These are phyloP conservation scores for Alethe castanea DNA, from an alignment of 2,113 vertebrate species.

Conservation along the genomic window DNA sequence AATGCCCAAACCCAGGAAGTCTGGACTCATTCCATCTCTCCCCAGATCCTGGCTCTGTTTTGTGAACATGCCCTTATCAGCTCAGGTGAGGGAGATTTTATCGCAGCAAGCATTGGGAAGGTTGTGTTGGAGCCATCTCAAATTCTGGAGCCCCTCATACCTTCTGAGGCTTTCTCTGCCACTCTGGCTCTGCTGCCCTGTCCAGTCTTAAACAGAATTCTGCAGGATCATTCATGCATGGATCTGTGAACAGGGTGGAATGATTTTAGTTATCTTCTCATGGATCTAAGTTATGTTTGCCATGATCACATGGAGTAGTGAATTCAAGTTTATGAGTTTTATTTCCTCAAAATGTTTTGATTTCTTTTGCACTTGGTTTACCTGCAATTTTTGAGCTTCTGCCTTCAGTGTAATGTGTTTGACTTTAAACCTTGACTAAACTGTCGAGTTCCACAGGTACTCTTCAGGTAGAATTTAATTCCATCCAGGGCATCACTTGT, in stretches of 20 bases:
- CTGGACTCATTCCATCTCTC: background rate
- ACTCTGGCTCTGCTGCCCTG: background rate
- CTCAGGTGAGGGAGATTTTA: background rate
- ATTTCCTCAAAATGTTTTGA: slow-evolving; percentile 33
- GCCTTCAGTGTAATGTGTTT: background rate
- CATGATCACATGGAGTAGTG: slow-evolving; percentile 28
- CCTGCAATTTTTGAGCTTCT: background rate
- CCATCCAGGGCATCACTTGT: background rate
- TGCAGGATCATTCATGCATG: slow-evolving; percentile 34
- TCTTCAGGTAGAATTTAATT: background rate
- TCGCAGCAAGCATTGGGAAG: background rate
- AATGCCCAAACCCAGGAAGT: background rate
- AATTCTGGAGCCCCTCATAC: background rate
- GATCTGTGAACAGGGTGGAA: slow-evolving; percentile 36
- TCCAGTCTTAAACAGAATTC: slow-evolving; percentile 5
- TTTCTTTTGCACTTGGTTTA: background rate
- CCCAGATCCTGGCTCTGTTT: background rate
- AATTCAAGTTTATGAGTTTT: slow-evolving; percentile 41
- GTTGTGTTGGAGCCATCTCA: background rate
- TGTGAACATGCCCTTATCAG: background rate
- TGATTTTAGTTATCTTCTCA: slow-evolving; percentile 54
- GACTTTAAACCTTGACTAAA: background rate
- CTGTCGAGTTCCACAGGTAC: background rate
- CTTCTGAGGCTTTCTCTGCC: background rate
- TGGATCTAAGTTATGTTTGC: slow-evolving; percentile 61